Base-by-base conservation (phyloP, 2,888 invertebrate species). In the Patella caerulea region DNA sequence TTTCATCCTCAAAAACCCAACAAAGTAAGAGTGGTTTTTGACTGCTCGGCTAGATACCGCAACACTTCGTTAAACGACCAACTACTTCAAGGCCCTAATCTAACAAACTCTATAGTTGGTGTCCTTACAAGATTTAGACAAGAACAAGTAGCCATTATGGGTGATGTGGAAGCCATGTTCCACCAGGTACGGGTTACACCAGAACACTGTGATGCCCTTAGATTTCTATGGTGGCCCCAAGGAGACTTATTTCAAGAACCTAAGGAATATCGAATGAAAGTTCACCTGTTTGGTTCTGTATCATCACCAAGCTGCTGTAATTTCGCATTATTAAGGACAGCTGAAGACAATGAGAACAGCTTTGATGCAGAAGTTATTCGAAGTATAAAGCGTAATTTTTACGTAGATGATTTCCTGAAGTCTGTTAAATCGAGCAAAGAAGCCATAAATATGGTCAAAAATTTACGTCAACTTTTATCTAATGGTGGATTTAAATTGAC, bases 11-110 rank as follows among this genome's bases (percentile, higher is more conserved):
- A 76, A 29, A 75, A 75, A 4, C 56, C 65, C 2, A 52, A 34
- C 72, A 34, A 59, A n/a, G 19, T 59, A 59, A 24, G 24, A 59
- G 80, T 78, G 1, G 81, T 83, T 11, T 83, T 83, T 71, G 81
- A 83, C 59, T 78, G 78, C 54, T 78, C 82, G 1, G 81, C 81
- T 1, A 78, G 77, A 53, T 82, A 69, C 52, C 24, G 80, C 34
- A 82, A 80, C 3, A 55, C 76, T 2, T 83, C 82, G 3, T 70
- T 85, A 14, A 85, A 84, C 54, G 72, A 75, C 11, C 59, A 77
- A 52, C 74, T 84, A 9, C 29, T 83, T 14, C 82, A 79, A 52
- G 85, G 85, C 2, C 83, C 85, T 11, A 83, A 85, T 71, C 75
- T 84, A 9, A 82, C 76, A 19, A 84, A 84, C 55, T 81, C 72